Evolutionary conservation across 1,140 invertebrate genomes (phyloP).

Genomic region (Leguminivora glycinivorella): DNA sequence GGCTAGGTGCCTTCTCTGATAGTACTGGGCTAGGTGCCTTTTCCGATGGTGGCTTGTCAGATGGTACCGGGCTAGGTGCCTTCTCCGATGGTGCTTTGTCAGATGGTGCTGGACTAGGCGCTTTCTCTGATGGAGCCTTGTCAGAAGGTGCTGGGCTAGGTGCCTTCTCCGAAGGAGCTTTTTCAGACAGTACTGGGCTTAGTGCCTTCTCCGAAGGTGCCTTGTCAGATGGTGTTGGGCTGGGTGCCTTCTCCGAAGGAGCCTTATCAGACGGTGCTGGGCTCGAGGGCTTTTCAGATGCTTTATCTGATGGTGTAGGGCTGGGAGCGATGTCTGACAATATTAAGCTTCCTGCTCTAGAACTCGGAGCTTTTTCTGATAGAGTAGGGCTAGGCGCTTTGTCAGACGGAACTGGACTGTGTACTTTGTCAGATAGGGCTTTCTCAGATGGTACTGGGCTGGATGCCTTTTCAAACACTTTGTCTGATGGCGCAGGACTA

Average conservation of each 20-base stretch:
- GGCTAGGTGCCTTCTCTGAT: conserved; percentile 24
- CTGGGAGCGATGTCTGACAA: not conserved
- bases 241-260: conserved; percentile 5
- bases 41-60: conserved; percentile 10
- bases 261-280: not conserved
- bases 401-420: conserved; percentile 10
- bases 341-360: not conserved
- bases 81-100: conserved; percentile 7
- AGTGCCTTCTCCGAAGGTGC: conserved; percentile 17
- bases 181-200: conserved; percentile 22
- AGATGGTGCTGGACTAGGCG: conserved; percentile 18
- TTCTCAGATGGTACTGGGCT: conserved; percentile 11
- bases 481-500: not conserved
- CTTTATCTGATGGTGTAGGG: conserved; percentile 4
- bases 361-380: not conserved
- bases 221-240: conserved; percentile 12
- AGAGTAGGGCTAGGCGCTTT: not conserved
- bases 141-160: not conserved
- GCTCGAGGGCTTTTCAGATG: not conserved
- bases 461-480: not conserved
- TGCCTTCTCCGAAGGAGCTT: conserved; percentile 7
- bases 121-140: conserved; percentile 23
- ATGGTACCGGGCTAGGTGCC: conserved; percentile 30
- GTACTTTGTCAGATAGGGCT: not conserved
- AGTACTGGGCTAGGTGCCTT: not conserved